Conservation (phyloP, 2,113 vertebrate species). For the Synodontis membranacea region DNA sequence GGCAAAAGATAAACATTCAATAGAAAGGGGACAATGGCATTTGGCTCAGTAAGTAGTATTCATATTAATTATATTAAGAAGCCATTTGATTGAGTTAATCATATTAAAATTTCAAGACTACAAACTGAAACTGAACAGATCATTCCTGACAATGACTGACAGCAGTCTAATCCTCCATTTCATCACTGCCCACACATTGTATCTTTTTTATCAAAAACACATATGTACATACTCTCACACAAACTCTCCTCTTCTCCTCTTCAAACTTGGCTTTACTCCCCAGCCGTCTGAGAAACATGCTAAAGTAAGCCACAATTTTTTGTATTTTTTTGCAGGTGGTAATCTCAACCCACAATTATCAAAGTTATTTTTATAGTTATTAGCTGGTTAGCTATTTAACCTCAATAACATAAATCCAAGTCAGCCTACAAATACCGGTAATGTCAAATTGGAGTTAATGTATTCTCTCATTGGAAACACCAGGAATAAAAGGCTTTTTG, state of each 20-base stretch:
- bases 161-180: constrained; percentile 29
- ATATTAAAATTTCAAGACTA: not conserved
- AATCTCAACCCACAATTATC: not conserved
- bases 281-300: not conserved
- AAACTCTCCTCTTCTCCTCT: not conserved
- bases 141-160: constrained; percentile 4
- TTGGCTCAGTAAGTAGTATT: not conserved
- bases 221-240: not conserved
- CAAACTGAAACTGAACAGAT: not conserved
- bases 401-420: not conserved
- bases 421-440: not conserved
- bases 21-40: not conserved
- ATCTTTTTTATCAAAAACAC: not conserved
- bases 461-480: not conserved
- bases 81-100: not conserved
- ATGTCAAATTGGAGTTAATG: not conserved
- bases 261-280: no score
- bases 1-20: not conserved
- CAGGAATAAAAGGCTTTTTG: not conserved
- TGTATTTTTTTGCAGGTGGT: not conserved
- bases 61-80: not conserved
- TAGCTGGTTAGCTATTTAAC: not conserved
- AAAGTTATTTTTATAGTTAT: not conserved
- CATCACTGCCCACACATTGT: constrained; percentile 1
- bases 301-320: not conserved